A percentile compares a stretch with the other conserved stretches of the same genome.
These are phyloP conservation scores for Tachuris rubrigastra DNA, from an alignment of 2,113 vertebrate genomes.

Conservation along the genomic window DNA sequence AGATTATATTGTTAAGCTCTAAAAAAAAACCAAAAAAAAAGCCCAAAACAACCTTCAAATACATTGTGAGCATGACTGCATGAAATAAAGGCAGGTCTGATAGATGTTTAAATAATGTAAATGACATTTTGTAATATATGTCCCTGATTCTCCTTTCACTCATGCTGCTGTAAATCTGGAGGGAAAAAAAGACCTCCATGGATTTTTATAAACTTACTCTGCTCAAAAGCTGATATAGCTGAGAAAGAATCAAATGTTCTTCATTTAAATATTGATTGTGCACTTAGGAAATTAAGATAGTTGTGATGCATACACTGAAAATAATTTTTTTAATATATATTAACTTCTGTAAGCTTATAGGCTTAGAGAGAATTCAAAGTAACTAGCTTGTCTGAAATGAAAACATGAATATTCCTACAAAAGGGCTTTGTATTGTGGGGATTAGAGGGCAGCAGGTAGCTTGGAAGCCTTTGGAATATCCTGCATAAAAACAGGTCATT, in stretches of 20 bases:
- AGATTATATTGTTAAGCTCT: neutral
- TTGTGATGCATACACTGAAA: neutral
- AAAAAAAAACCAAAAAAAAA: neutral
- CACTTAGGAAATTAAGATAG: conserved; percentile 45
- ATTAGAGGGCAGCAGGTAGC: conserved; percentile 30
- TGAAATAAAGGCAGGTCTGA: conserved; percentile 43
- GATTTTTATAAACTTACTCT: conserved; percentile 29
- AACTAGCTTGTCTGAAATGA: conserved; percentile 29
- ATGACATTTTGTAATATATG: conserved; percentile 23
- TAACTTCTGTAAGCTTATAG: neutral
- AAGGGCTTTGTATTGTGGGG: conserved; percentile 3
- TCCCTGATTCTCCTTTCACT: conserved; percentile 21
- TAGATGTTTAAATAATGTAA: conserved; percentile 39
- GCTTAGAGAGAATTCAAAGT: conserved; percentile 31
- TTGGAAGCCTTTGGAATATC: conserved; percentile 30
- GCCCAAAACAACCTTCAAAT: neutral
- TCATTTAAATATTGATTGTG: conserved; percentile 34
- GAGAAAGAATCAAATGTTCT: conserved; percentile 8
- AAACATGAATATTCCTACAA: conserved; percentile 12
- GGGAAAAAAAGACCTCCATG: neutral
- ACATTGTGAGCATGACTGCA: neutral
- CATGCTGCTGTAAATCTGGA: conserved; percentile 1
- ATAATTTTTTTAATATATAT: conserved; percentile 34
- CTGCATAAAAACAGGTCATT: neutral
- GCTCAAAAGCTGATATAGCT: neutral